Conservation (phyloP, 30 jellyfish, hydroid and myxozoan species). For the Turritopsis rubra region DNA sequence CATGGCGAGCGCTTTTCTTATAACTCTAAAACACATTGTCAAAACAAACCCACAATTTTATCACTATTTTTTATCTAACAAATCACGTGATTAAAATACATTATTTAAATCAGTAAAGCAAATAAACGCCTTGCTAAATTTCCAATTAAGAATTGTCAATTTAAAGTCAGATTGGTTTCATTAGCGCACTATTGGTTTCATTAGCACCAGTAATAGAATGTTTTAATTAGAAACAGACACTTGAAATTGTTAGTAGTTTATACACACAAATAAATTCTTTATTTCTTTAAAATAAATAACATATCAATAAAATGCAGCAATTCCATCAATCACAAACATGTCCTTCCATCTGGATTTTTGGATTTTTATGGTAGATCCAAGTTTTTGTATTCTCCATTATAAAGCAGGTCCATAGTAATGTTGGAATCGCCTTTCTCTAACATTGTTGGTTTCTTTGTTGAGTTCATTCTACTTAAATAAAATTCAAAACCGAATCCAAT, state of each 20-base stretch:
- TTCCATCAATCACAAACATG: neutral
- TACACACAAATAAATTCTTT: no score
- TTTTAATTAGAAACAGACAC: no score
- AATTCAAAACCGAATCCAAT: constrained; percentile 24
- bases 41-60: neutral
- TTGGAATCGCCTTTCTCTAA: neutral
- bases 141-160: no score
- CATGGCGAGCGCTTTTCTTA: neutral
- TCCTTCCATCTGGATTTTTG: neutral
- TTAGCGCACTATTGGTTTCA: no score
- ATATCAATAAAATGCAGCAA: neutral
- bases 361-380: neutral
- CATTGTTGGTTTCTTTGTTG: neutral
- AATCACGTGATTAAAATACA: neutral
- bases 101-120: no score
- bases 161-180: no score
- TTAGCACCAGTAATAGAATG: no score
- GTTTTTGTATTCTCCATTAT: neutral
- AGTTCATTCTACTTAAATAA: neutral
- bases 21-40: neutral
- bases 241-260: no score
- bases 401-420: neutral
- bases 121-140: no score
- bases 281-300: no score
- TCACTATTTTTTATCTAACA: neutral